Evolutionary conservation across 2,888 invertebrate species (phyloP).

Genomic region (Protophormia terraenovae): DNA sequence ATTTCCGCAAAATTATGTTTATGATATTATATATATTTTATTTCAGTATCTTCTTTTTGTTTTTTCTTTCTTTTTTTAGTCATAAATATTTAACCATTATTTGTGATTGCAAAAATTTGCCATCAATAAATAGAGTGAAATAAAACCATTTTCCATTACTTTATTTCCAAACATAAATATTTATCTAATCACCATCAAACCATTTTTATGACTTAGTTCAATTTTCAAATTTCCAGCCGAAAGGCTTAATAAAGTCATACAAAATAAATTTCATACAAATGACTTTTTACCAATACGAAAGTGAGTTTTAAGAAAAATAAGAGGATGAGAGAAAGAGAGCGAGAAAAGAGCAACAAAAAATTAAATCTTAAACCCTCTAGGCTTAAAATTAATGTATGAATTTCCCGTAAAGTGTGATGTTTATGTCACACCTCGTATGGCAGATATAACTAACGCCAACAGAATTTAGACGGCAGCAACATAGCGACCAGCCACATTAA

Average conservation of each 20-base stretch:
- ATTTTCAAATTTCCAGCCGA: constrained; percentile 36
- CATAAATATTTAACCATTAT: constrained; percentile 39
- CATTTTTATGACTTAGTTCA: constrained; percentile 48
- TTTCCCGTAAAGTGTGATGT: constrained; percentile 65
- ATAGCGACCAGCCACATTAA: background rate
- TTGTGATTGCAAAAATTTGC: constrained; percentile 37
- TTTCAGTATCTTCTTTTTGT: background rate
- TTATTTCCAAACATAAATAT: constrained; percentile 56
- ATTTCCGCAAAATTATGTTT: constrained; percentile 23
- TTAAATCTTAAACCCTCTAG: constrained; percentile 38
- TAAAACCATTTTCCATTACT: constrained; percentile 26
- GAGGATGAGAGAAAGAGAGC: background rate
- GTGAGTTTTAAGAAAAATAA: background rate
- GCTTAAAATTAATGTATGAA: constrained; percentile 46
- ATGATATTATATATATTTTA: too few species aligned
- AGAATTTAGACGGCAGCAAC: background rate
- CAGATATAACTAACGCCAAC: constrained; percentile 38
- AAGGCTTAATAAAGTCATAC: constrained; percentile 57
- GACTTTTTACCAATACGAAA: background rate
- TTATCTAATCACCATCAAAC: constrained; percentile 62
- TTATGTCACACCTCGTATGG: constrained; percentile 67
- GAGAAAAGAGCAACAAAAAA: background rate
- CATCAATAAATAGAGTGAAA: constrained; percentile 17
- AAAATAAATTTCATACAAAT: constrained; percentile 40
- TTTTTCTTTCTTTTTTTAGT: background rate